Evolutionary conservation across 2,113 vertebrate genomes (phyloP).

Genomic region (Rhinolophus sinicus): DNA sequence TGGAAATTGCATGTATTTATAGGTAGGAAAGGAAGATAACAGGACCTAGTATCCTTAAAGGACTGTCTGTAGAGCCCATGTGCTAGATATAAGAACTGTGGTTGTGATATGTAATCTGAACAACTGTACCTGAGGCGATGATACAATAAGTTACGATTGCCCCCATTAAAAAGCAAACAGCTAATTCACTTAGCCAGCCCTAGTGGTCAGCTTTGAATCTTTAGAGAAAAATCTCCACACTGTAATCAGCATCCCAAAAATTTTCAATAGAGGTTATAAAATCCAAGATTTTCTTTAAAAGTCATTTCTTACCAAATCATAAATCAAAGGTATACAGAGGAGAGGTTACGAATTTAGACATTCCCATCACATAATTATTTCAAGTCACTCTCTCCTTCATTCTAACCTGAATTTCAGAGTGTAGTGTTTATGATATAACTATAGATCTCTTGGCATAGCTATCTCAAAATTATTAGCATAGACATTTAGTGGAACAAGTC

Average conservation of each 20-base stretch:
- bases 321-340: slow-evolving; percentile 51
- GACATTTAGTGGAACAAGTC: slow-evolving; percentile 62
- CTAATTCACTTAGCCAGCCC: slow-evolving; percentile 3
- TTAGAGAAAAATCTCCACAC: background rate
- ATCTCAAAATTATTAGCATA: slow-evolving; percentile 60
- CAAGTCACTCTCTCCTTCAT: background rate
- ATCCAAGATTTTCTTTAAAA: slow-evolving; percentile 66
- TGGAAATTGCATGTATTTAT: background rate
- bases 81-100: slow-evolving; percentile 21
- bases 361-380: slow-evolving; percentile 66
- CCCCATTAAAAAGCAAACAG: slow-evolving; percentile 23
- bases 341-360: slow-evolving; percentile 66
- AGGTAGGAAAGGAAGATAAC: background rate
- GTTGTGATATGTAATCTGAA: background rate
- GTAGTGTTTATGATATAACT: slow-evolving; percentile 46
- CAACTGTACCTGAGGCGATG: background rate
- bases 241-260: slow-evolving; percentile 46
- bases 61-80: background rate
- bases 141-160: background rate
- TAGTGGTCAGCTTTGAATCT: background rate
- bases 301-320: slow-evolving; percentile 60
- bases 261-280: slow-evolving; percentile 62
- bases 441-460: slow-evolving; percentile 50
- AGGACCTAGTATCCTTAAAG: slow-evolving; percentile 9
- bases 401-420: slow-evolving; percentile 57